Base-by-base conservation (phyloP, 2,113 vertebrate genomes). In the Myotis yumanensis region DNA sequence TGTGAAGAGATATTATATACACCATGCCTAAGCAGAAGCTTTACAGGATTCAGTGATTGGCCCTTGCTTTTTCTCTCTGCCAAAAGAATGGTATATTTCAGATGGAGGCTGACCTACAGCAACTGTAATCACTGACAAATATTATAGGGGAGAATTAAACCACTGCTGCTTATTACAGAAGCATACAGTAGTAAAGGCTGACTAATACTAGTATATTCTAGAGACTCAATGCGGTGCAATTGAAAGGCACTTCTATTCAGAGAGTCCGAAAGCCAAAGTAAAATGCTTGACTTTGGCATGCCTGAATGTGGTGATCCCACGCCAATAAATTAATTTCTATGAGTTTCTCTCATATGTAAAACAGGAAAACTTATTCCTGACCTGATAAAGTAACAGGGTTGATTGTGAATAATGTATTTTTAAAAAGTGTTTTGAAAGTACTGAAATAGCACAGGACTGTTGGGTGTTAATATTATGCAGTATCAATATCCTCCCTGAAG, bases 391-490 rank as follows among this genome's bases (percentile, higher is more conserved):
- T 80, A 82, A 68, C 15, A 80, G 11, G 12, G 23, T 37, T 94
- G 77, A 75, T 66, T 83, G 46, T 91, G 35, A 89, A 80, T 71
- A 87, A 71, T 59, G 32, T 80, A 91, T 51, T 75, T 68, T 68
- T 17, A 68, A 68, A 68, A 68, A 68, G 64, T 68, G 64, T 90
- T 94, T 91, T 71, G n/a, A 62, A 86, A 81, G 52, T 83, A 87
- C n/a, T 72, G 46, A 93, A 81, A 82, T 93, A 90, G 72, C 57
- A 64, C 32, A 91, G 6, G 57, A 52, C 11, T 22, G 1, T 83
- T 89, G 48, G 32, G 35, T 51, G 20, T 73, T 94, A 93, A 89
- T 93, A 80, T 62, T 86, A 95, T 87, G 86, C 80, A 94, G 51
- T 71, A 91, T 37, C 37, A 48, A 57, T 75, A 89, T 54, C 32